Percentiles rank a stretch among this genome's conserved stretches.
Evolutionary conservation across 1,140 invertebrate species (phyloP).

Genomic region (Drosophila murphyi): DNA sequence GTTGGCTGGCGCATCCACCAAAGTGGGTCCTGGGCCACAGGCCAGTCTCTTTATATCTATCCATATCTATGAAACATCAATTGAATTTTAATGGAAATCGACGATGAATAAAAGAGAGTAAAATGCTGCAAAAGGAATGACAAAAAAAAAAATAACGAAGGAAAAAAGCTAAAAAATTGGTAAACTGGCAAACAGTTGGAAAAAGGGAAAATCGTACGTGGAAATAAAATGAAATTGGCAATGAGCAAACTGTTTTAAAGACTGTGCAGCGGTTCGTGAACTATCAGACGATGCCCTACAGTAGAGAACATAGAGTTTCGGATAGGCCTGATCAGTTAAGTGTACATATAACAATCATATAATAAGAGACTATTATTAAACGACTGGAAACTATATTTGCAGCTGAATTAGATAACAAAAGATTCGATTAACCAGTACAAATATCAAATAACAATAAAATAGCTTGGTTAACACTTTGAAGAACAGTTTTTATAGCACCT

Average conservation of each 20-base stretch:
- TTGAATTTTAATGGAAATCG: constrained; percentile 83
- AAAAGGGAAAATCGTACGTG: constrained; percentile 70
- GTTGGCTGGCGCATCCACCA: constrained; percentile 65
- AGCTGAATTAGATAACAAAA: too few species aligned
- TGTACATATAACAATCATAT: too few species aligned
- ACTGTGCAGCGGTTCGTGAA: constrained; percentile 63
- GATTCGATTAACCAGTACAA: not conserved
- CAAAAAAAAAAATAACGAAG: constrained; percentile 9
- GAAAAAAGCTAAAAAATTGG: constrained; percentile 19
- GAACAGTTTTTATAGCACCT: not conserved
- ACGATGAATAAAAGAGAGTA: constrained; percentile 83
- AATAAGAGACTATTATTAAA: too few species aligned
- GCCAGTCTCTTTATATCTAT: constrained; percentile 3
- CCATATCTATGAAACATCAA: constrained; percentile 67
- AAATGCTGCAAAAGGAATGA: constrained; percentile 71
- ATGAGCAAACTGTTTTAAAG: constrained; percentile 70
- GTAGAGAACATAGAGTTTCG: not conserved
- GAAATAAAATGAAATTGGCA: constrained; percentile 77
- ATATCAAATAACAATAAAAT: not conserved
- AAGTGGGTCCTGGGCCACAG: constrained; percentile 14
- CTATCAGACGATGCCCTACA: constrained; percentile 32
- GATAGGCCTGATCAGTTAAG: too few species aligned
- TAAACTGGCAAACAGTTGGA: constrained; percentile 55
- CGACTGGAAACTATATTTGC: too few species aligned
- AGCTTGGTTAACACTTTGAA: not conserved